A percentile compares a stretch with the other conserved stretches of the same genome.
These are phyloP conservation scores for Psylliodes chrysocephalus DNA, from an alignment of 2,888 invertebrate species.

Conservation along the genomic window DNA sequence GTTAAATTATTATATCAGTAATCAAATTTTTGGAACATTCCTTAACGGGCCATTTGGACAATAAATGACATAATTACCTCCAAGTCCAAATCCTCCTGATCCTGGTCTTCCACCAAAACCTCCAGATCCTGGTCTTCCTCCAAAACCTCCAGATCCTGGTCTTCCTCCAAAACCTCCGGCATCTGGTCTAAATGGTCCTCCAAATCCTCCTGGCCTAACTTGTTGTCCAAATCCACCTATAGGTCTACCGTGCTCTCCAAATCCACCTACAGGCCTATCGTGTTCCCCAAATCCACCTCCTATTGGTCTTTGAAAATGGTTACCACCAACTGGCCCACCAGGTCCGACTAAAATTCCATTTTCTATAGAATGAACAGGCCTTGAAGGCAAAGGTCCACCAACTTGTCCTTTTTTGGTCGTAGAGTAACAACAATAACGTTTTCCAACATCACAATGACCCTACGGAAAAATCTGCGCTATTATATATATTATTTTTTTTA, in stretches of 20 bases:
- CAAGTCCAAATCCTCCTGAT: constrained; percentile 44
- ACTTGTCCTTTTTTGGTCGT: constrained; percentile 50
- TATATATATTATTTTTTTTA: too few relatives aligned
- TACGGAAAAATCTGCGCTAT: constrained; percentile 58
- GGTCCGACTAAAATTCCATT: constrained; percentile 65
- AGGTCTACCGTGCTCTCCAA: background rate
- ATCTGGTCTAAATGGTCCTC: constrained; percentile 28
- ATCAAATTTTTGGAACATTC: too few relatives aligned
- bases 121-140: constrained; percentile 14
- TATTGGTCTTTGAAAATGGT: constrained; percentile 43
- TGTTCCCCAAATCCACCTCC: constrained; percentile 45
- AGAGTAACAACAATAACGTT: constrained; percentile 74
- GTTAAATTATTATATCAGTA: too few relatives aligned
- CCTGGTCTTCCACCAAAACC: too few relatives aligned
- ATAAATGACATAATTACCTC: too few relatives aligned
- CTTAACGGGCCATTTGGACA: too few relatives aligned
- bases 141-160: constrained; percentile 28
- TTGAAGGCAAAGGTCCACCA: constrained; percentile 57
- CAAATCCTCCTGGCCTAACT: constrained; percentile 36
- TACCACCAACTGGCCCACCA: constrained; percentile 57
- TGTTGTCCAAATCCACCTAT: too few relatives aligned
- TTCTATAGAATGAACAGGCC: constrained; percentile 59
- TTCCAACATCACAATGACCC: constrained; percentile 73
- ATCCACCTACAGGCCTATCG: constrained; percentile 39
- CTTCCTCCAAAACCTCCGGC: constrained; percentile 33